phyloP scores from a whole-genome alignment of 35 echinoderm and acorn worm genomes.

The Stichopus chloronotus region DNA sequence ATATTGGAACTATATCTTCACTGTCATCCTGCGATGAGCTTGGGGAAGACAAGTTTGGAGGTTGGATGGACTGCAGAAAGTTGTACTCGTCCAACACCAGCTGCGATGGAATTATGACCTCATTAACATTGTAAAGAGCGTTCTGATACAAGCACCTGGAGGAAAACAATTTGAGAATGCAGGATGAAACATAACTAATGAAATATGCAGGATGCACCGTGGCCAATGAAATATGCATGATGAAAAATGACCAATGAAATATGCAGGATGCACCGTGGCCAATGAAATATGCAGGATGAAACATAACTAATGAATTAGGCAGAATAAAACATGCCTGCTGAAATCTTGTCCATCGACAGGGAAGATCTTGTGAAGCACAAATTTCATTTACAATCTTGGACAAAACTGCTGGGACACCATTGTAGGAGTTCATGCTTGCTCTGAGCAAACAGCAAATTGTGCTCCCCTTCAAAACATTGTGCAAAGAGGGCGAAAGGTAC shows the following conservation, averaged over 20 bases:
- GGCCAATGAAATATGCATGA: not conserved
- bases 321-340: too few relatives aligned
- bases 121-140: slow-evolving; percentile 33
- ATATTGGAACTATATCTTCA: slow-evolving; percentile 92
- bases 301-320: not conserved
- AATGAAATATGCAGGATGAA: not conserved
- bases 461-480: too few relatives aligned
- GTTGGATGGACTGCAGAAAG: slow-evolving; percentile 93
- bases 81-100: slow-evolving; percentile 76
- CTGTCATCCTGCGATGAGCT: slow-evolving; percentile 86
- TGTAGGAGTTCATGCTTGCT: too few relatives aligned
- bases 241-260: not conserved
- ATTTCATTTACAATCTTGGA: too few relatives aligned
- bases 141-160: slow-evolving; percentile 45
- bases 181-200: not conserved
- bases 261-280: not conserved
- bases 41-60: slow-evolving; percentile 92
- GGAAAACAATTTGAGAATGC: not conserved
- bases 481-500: too few relatives aligned
- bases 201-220: not conserved
- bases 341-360: too few relatives aligned
- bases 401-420: too few relatives aligned
- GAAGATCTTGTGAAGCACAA: too few relatives aligned
- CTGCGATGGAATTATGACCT: slow-evolving; percentile 38
- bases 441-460: too few relatives aligned